Base-by-base conservation (phyloP, 1,140 invertebrate genomes). In the Atta texana region DNA sequence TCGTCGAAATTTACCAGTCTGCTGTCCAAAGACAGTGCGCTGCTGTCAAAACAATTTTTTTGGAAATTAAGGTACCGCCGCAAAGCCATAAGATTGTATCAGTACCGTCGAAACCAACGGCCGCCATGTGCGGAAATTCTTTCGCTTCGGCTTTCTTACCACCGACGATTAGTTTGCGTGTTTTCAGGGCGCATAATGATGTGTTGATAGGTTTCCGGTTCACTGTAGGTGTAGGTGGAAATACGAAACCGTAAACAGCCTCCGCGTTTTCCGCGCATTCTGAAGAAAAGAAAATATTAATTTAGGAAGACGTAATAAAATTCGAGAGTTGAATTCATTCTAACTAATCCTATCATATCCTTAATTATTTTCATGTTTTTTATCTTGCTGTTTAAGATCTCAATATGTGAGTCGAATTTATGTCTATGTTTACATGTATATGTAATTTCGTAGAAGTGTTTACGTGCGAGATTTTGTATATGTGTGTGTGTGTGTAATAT, bases 31-130 rank as follows among this genome's bases (percentile, higher is more conserved):
- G 92, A 80, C 96, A 96, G 85, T 96, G 96, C 0, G 95, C 96
- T 4, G 96, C 96, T 18, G 95, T 96, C 8, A 96, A 76, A 0
- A 96, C 94, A 55, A 93, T 95, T 68, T 85, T 92, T 2, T 95
- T 93, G 12, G 95, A 96, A 49, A 96, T 94, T 7, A 96, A 90
- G 4, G 93, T 94, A n/a, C 96, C 96, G 21, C 95, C 96, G 80
- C 96, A 96, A 74, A 78, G 85, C 93, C 93, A 94, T 1, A 51
- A 3, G 14, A 93, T 89, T 1, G 8, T 77, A 0, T 31, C 8
- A 0, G 14, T 1, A 0, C 4, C 0, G 0, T 89, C 61, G 39
- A 85, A 94, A 28, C 95, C 95, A 0, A 95, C 14, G 0, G 92
- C 93, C 1, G 93, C 94, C 95, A 95, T 96, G 44, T 95, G 95